phyloP scores from a whole-genome alignment of 2,888 invertebrate species.

The Stictocephala bisonia region DNA sequence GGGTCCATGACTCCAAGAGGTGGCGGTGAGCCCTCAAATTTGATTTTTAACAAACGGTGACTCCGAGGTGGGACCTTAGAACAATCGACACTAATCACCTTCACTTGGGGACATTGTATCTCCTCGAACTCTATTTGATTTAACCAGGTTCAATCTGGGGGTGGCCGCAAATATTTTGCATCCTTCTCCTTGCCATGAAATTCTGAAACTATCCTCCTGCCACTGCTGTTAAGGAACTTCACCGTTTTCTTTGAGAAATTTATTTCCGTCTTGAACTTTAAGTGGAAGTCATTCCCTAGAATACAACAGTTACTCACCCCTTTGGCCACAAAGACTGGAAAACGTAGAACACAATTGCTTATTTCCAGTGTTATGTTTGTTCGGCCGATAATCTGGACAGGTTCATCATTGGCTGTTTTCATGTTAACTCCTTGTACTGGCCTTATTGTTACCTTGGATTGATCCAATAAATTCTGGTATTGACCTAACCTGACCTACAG shows the following conservation, averaged over 20 bases:
- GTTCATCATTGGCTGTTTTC: not conserved
- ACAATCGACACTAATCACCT: not conserved
- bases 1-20: not conserved
- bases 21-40: not conserved
- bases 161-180: not conserved
- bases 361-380: not conserved
- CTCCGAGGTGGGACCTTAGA: not conserved
- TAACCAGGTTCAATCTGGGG: not conserved
- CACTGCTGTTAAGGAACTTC: not conserved
- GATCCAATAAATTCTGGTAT: too few relatives aligned
- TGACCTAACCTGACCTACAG: too few relatives aligned
- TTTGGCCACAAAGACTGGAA: slow-evolving; percentile 6
- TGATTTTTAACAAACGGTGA: not conserved
- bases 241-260: not conserved
- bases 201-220: not conserved
- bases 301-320: not conserved
- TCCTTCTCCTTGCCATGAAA: not conserved
- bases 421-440: not conserved
- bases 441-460: not conserved
- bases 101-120: not conserved
- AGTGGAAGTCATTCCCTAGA: not conserved
- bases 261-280: not conserved
- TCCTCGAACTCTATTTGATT: not conserved
- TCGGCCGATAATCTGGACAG: not conserved
- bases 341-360: not conserved